Percentiles rank a stretch among this genome's conserved stretches.
Conservation (phyloP, 2,797 vertebrate species). For the Buphagus erythrorhynchus region DNA sequence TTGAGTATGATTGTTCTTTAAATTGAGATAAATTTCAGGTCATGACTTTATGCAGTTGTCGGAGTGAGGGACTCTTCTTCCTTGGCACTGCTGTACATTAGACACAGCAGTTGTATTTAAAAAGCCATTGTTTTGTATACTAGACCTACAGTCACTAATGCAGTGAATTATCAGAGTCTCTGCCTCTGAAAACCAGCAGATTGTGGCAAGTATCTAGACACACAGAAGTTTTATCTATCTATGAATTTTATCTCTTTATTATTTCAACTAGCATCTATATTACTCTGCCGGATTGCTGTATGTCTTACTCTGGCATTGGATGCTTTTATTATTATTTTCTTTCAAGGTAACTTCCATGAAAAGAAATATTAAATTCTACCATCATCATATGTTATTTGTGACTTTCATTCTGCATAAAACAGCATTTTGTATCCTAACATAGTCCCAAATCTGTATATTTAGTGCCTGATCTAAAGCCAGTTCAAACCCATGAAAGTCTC, state of each 20-base stretch:
- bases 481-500: background rate
- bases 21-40: background rate
- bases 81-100: background rate
- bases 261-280: background rate
- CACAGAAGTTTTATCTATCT: background rate
- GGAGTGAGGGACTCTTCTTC: background rate
- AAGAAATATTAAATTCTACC: background rate
- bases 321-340: constrained; percentile 6
- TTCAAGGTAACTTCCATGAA: background rate
- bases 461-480: background rate
- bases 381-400: background rate
- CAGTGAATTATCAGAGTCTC: background rate
- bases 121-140: background rate
- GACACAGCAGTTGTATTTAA: background rate
- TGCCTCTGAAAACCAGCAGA: background rate
- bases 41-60: background rate
- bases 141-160: background rate
- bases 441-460: background rate
- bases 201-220: background rate
- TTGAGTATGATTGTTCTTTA: background rate
- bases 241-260: constrained; percentile 4
- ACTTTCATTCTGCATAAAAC: background rate
- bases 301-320: background rate
- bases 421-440: background rate
- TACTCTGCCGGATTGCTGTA: background rate